Conservation (phyloP, 2,113 vertebrate species). For the Nipponia nippon region DNA sequence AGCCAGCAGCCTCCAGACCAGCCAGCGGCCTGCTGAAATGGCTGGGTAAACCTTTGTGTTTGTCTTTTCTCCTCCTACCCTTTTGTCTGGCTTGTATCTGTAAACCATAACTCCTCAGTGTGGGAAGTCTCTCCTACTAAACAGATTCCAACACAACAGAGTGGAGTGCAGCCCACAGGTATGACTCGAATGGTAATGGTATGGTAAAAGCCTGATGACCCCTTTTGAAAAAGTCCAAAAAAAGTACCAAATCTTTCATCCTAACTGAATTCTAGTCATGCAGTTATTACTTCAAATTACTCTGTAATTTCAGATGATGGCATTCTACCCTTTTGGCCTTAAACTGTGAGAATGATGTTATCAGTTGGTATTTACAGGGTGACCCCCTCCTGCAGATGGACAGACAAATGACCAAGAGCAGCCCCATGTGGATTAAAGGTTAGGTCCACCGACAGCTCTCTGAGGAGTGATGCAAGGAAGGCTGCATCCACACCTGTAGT, state of each 20-base stretch:
- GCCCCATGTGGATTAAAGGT: neutral
- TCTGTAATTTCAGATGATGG: neutral
- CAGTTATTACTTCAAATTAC: neutral
- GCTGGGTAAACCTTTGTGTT: neutral
- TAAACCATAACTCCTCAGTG: conserved; percentile 18
- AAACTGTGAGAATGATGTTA: neutral
- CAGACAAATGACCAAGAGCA: neutral
- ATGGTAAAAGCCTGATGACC: neutral
- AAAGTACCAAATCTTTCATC: neutral
- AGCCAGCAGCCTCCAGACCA: neutral
- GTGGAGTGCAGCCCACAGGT: neutral
- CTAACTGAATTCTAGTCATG: neutral
- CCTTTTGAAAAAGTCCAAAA: neutral
- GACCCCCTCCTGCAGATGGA: neutral
- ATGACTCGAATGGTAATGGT: neutral
- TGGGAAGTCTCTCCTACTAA: conserved; percentile 14
- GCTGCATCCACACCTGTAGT: neutral
- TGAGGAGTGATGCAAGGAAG: neutral
- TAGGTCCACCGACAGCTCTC: neutral
- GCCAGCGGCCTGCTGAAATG: neutral
- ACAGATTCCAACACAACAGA: neutral
- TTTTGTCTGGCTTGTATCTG: conserved; percentile 45
- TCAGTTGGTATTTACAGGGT: neutral
- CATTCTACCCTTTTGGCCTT: neutral
- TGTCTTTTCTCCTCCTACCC: conserved; percentile 8